These are phyloP conservation scores for Sipha flava DNA, from an alignment of 1,140 invertebrate species.

Conservation along the genomic window DNA sequence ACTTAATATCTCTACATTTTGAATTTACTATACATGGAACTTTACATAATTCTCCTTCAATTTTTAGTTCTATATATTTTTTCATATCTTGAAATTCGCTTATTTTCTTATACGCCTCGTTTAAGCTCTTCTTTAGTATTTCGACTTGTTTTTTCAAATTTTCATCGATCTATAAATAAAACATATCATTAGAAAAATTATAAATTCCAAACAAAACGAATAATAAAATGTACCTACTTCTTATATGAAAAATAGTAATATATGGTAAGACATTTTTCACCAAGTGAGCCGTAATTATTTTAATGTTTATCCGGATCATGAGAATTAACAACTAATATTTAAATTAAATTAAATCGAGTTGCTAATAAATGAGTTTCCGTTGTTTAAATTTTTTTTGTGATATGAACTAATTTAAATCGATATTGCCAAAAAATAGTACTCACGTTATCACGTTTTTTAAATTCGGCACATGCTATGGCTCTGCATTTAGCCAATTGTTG, in stretches of 20 bases:
- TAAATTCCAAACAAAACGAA: background rate
- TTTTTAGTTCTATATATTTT: background rate
- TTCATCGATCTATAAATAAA: background rate
- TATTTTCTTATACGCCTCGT: background rate
- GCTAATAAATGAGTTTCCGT: too few relatives aligned
- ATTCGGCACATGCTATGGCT: background rate
- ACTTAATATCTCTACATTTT: background rate
- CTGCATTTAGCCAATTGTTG: background rate
- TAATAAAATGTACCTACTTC: background rate
- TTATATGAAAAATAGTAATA: too few relatives aligned
- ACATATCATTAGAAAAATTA: background rate
- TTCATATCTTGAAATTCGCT: background rate
- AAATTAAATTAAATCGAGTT: too few relatives aligned
- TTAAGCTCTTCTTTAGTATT: background rate
- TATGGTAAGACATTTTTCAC: too few relatives aligned
- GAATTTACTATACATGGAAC: background rate
- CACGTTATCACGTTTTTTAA: slow-evolving; percentile 6
- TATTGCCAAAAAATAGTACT: too few relatives aligned
- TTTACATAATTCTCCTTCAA: background rate
- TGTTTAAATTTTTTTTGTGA: too few relatives aligned
- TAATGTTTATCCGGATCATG: too few relatives aligned
- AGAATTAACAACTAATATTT: too few relatives aligned
- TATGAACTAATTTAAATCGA: too few relatives aligned
- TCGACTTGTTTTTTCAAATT: background rate
- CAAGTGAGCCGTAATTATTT: too few relatives aligned